These are phyloP conservation scores for Chrysopa pallens DNA, from an alignment of 1,140 invertebrate species.

Conservation along the genomic window DNA sequence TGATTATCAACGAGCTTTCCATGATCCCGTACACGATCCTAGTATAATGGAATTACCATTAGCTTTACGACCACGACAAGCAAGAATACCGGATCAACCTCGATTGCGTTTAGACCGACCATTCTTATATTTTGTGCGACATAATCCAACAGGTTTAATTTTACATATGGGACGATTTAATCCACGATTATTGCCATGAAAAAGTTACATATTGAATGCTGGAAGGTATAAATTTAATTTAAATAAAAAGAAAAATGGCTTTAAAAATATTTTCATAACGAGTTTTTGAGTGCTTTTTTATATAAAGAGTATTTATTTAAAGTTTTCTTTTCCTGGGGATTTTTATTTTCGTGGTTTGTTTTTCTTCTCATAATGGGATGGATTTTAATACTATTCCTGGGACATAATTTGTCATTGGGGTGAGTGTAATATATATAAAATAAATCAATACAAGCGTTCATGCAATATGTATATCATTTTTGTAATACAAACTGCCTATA, in stretches of 20 bases:
- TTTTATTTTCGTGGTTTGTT: no score
- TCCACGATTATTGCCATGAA: constrained; percentile 51
- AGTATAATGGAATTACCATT: constrained; percentile 40
- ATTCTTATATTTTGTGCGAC: constrained; percentile 69
- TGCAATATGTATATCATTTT: no score
- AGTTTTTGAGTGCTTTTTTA: no score
- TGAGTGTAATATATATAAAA: no score
- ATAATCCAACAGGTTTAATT: constrained; percentile 73
- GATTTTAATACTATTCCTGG: no score
- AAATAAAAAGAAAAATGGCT: background rate
- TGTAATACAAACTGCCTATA: no score
- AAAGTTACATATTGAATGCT: background rate
- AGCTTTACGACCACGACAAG: constrained; percentile 46
- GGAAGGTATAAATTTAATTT: background rate
- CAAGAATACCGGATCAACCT: constrained; percentile 44
- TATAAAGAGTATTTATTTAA: no score
- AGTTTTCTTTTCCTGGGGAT: no score
- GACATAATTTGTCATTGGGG: no score
- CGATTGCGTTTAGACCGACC: constrained; percentile 65
- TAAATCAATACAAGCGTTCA: no score
- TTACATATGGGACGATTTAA: constrained; percentile 72
- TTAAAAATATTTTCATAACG: background rate
- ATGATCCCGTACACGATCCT: constrained; percentile 38
- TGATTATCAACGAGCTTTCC: constrained; percentile 35
- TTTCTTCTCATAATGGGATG: no score